A percentile compares a stretch with the other conserved stretches of the same genome.
Conservation (phyloP, 2,888 invertebrate genomes). For the Phyllotreta striolata region DNA sequence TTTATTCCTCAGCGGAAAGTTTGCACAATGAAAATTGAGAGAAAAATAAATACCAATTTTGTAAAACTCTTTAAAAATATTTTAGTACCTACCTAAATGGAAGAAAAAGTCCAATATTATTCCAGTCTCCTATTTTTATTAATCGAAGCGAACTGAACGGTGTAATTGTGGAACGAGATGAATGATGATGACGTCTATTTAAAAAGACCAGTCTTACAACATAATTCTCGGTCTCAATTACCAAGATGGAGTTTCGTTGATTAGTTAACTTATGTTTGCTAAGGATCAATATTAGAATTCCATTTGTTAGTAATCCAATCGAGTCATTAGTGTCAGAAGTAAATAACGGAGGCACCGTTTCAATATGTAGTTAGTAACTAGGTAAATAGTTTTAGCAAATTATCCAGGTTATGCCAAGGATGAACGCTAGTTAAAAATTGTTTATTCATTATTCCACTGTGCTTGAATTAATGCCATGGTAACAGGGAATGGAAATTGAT, state of each 20-base stretch:
- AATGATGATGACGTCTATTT: no score
- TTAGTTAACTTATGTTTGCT: conserved; percentile 3
- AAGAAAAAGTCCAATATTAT: no score
- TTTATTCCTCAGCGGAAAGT: no score
- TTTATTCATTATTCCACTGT: neutral
- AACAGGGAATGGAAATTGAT: conserved; percentile 16
- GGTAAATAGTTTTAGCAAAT: conserved; percentile 3
- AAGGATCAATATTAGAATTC: conserved; percentile 6
- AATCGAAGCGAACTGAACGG: no score
- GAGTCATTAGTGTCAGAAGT: conserved; percentile 13
- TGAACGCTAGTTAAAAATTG: neutral
- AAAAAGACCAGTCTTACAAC: no score
- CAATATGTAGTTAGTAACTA: conserved; percentile 1
- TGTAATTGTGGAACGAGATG: no score
- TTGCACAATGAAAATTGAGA: no score
- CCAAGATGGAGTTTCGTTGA: neutral
- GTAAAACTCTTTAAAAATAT: no score
- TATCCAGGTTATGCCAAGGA: neutral
- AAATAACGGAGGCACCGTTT: conserved; percentile 10
- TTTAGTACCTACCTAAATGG: no score
- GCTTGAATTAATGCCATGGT: conserved; percentile 17
- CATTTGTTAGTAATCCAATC: conserved; percentile 11
- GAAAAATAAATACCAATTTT: no score
- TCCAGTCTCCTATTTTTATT: no score
- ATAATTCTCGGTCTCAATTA: no score